A percentile compares a stretch with the other conserved stretches of the same genome.
Conservation (phyloP, 2,797 vertebrate genomes). For the Lagodon rhomboides region DNA sequence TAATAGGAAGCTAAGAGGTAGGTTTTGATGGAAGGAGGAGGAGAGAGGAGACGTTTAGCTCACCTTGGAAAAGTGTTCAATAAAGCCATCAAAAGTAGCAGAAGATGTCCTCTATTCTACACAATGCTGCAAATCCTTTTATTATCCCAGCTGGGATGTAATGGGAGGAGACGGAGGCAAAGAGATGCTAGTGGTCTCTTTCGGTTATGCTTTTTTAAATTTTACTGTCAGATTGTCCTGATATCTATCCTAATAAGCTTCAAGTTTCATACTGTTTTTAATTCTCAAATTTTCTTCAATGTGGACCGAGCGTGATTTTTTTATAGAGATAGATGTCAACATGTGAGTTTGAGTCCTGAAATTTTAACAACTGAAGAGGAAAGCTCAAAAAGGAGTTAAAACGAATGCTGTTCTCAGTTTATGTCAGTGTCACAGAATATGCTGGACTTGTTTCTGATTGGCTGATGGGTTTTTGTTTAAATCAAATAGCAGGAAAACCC, state of each 20-base stretch:
- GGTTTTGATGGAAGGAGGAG: constrained; percentile 50
- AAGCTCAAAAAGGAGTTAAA: too few species aligned
- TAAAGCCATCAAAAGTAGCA: constrained; percentile 30
- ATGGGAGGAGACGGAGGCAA: constrained; percentile 22
- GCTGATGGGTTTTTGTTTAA: not conserved
- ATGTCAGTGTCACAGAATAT: not conserved
- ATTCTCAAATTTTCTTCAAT: not conserved
- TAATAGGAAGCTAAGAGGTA: constrained; percentile 75
- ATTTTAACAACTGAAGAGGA: not conserved
- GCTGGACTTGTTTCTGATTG: not conserved
- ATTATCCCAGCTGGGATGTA: constrained; percentile 48
- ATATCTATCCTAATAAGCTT: not conserved
- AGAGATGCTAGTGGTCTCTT: constrained; percentile 22
- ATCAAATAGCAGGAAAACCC: not conserved
- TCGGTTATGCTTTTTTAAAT: constrained; percentile 4
- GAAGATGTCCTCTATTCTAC: constrained; percentile 41
- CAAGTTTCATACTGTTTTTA: not conserved
- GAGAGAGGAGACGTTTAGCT: constrained; percentile 41
- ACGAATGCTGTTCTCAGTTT: not conserved
- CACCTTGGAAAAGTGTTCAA: constrained; percentile 52
- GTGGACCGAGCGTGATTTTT: not conserved
- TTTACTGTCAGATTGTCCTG: not conserved
- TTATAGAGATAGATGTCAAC: not conserved
- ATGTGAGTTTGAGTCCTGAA: not conserved
- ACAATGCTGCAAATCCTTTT: constrained; percentile 75